Evolutionary conservation across 2,888 invertebrate genomes (phyloP).

Genomic region (Phytoseiulus persimilis): DNA sequence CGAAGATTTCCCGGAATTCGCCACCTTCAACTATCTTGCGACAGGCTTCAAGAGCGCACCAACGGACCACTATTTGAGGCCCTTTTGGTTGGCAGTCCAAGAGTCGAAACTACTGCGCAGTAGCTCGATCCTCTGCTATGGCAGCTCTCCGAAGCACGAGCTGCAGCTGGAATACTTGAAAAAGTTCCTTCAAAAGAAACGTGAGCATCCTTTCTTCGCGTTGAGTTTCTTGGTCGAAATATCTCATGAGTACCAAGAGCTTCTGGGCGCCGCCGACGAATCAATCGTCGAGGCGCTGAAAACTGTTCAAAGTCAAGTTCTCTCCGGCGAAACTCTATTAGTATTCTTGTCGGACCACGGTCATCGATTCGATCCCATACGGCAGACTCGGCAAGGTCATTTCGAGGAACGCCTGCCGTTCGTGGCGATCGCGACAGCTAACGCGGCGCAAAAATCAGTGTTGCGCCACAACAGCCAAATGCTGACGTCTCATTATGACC

Average conservation of each 20-base stretch:
- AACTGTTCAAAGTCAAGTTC: slow-evolving; percentile 44
- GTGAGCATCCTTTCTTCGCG: slow-evolving; percentile 48
- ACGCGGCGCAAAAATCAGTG: slow-evolving; percentile 47
- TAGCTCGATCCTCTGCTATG: slow-evolving; percentile 45
- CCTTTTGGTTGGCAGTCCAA: slow-evolving; percentile 59
- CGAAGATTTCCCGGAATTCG: slow-evolving; percentile 71
- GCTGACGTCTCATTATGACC: slow-evolving; percentile 50
- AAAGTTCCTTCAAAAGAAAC: slow-evolving; percentile 48
- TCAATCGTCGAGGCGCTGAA: slow-evolving; percentile 50
- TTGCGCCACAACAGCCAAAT: slow-evolving; percentile 47
- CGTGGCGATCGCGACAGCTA: slow-evolving; percentile 48
- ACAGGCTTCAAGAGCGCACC: slow-evolving; percentile 74
- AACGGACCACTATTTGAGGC: slow-evolving; percentile 73
- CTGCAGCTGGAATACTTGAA: slow-evolving; percentile 48
- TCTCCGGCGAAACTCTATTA: slow-evolving; percentile 43
- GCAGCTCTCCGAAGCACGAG: slow-evolving; percentile 46
- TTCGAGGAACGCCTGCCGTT: slow-evolving; percentile 51
- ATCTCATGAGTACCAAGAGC: slow-evolving; percentile 52
- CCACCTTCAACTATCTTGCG: slow-evolving; percentile 70
- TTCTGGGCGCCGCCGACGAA: slow-evolving; percentile 50
- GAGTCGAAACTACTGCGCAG: slow-evolving; percentile 42
- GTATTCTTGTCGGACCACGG: slow-evolving; percentile 50
- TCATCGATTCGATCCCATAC: slow-evolving; percentile 49
- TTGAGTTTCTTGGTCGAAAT: slow-evolving; percentile 51
- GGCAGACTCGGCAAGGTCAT: slow-evolving; percentile 50